phyloP scores from a whole-genome alignment of 2,113 vertebrate genomes.

The Triplophysa rosa region DNA sequence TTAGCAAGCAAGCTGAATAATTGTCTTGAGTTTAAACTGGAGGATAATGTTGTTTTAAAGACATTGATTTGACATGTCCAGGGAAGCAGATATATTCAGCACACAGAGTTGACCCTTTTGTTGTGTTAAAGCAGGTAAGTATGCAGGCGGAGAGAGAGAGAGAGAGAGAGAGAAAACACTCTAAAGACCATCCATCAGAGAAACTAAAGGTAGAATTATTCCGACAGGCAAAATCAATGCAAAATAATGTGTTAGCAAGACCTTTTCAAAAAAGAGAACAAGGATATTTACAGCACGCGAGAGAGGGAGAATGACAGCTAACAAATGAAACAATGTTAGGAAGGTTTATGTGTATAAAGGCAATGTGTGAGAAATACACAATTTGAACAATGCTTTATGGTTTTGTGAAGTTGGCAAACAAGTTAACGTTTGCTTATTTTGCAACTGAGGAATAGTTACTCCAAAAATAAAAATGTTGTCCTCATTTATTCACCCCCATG shows the following conservation, averaged over 20 bases:
- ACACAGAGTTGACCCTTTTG: neutral
- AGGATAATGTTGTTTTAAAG: neutral
- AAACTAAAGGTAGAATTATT: constrained; percentile 32
- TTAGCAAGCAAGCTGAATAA: neutral
- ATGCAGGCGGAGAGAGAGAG: neutral
- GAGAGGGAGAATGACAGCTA: constrained; percentile 9
- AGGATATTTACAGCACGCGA: neutral
- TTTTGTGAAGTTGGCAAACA: too few species aligned
- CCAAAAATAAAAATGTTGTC: too few species aligned
- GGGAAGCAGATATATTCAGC: constrained; percentile 8
- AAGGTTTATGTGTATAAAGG: neutral
- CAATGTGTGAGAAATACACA: neutral
- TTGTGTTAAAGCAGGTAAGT: constrained; percentile 6
- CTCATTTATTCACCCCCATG: too few species aligned
- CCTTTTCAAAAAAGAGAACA: constrained; percentile 35
- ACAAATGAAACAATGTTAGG: constrained; percentile 11
- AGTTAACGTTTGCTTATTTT: too few species aligned
- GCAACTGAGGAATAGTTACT: too few species aligned
- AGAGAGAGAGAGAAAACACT: neutral
- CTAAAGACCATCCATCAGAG: constrained; percentile 20
- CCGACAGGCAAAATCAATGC: constrained; percentile 28
- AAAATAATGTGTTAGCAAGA: constrained; percentile 27
- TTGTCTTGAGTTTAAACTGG: neutral
- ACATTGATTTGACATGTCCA: constrained; percentile 17
- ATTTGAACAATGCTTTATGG: too few species aligned